Evolutionary conservation across 2,797 vertebrate species (phyloP).

Genomic region (Cryptoprocta ferox): DNA sequence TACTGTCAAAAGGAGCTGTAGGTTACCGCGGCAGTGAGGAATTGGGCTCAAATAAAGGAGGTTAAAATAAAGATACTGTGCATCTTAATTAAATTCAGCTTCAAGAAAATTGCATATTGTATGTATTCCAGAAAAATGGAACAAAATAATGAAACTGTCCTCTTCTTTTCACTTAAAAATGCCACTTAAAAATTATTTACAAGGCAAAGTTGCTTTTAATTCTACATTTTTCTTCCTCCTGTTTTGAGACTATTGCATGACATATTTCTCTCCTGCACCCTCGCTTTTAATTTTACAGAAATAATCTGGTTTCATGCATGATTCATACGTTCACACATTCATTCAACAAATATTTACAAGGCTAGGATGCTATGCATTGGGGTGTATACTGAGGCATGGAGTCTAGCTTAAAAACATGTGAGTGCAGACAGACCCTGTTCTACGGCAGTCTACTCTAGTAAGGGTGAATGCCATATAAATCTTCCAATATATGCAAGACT

Average conservation of each 20-base stretch:
- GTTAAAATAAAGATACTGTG: background rate
- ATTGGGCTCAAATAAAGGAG: background rate
- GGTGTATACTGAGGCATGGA: background rate
- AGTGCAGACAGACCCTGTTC: background rate
- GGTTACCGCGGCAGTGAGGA: background rate
- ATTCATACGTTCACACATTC: background rate
- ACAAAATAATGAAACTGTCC: background rate
- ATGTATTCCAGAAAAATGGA: background rate
- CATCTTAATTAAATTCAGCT: background rate
- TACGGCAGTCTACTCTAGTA: background rate
- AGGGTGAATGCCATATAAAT: background rate
- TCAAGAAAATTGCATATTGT: background rate
- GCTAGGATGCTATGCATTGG: background rate
- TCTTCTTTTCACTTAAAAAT: background rate
- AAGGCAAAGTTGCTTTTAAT: background rate
- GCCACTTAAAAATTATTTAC: background rate
- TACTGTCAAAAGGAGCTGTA: background rate
- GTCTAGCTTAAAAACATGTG: background rate
- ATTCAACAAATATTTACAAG: background rate
- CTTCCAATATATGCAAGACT: background rate
- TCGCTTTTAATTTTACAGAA: background rate
- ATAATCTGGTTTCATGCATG: background rate
- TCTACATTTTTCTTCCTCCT: background rate
- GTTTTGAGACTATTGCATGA: background rate
- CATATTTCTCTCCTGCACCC: background rate